phyloP scores from a whole-genome alignment of 64 coral and sea anemone species.

The Orbicella faveolata region DNA sequence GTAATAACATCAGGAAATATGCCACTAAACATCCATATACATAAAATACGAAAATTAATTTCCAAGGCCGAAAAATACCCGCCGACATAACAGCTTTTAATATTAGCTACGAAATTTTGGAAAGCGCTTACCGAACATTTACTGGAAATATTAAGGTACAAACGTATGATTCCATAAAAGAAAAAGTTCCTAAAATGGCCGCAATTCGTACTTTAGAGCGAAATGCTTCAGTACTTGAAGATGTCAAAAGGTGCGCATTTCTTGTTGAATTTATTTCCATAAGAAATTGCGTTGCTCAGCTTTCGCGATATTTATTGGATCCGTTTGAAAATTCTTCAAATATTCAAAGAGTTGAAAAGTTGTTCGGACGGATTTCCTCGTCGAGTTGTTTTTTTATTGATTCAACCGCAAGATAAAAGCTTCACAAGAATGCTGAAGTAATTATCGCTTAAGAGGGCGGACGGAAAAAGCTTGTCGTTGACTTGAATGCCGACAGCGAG shows the following conservation, averaged over 20 bases:
- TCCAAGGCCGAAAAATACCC: neutral
- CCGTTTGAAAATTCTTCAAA: neutral
- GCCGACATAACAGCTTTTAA: neutral
- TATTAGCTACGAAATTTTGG: neutral
- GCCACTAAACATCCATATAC: neutral
- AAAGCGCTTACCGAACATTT: neutral
- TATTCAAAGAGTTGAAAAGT: neutral
- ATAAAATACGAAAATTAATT: neutral
- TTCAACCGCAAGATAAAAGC: slow-evolving; percentile 9
- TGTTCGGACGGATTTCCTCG: neutral
- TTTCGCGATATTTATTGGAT: neutral
- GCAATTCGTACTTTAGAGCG: neutral
- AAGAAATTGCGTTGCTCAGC: neutral
- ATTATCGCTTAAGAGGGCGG: slow-evolving; percentile 23
- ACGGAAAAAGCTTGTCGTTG: slow-evolving; percentile 29
- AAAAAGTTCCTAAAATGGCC: neutral
- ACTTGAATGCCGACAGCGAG: slow-evolving; percentile 43
- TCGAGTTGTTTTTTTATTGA: slow-evolving; percentile 20
- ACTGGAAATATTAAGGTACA: neutral
- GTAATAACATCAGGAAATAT: neutral
- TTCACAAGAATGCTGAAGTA: slow-evolving; percentile 22
- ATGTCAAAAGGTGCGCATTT: neutral
- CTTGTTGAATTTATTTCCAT: neutral
- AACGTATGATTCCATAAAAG: neutral
- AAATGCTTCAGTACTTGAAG: neutral